These are phyloP conservation scores for Corythoichthys haematopterus DNA, from an alignment of 2,113 vertebrate genomes.

Conservation along the genomic window DNA sequence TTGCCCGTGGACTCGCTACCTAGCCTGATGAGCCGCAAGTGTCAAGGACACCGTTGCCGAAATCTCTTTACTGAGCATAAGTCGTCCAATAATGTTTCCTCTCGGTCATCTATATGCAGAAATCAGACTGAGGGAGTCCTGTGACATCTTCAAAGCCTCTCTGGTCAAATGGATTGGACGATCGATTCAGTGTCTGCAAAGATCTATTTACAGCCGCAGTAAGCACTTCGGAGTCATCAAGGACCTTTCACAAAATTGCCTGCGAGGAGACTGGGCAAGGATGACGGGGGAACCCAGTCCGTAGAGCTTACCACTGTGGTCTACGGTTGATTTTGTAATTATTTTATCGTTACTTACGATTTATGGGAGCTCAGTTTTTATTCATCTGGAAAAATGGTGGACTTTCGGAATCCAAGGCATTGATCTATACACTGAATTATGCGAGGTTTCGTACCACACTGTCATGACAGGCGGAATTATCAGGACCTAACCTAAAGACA, in stretches of 20 bases:
- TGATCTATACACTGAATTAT: conserved; percentile 5
- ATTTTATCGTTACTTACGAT: conserved; percentile 47
- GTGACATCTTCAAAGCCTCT: conserved; percentile 55
- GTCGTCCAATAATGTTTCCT: neutral
- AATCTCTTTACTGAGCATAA: conserved; percentile 1
- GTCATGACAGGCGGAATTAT: neutral
- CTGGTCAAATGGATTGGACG: conserved; percentile 56
- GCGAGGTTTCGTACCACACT: neutral
- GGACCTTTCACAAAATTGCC: conserved; percentile 69
- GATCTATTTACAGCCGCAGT: conserved; percentile 62
- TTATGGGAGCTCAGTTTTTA: conserved; percentile 50
- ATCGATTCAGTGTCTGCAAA: conserved; percentile 59
- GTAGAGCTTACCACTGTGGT: conserved; percentile 39
- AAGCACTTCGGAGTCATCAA: conserved; percentile 57
- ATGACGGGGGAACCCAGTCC: conserved; percentile 44
- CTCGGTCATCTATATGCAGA: conserved; percentile 15
- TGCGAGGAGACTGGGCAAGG: conserved; percentile 42
- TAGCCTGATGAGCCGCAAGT: neutral
- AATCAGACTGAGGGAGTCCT: conserved; percentile 9
- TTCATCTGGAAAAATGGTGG: conserved; percentile 46
- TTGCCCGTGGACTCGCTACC: conserved; percentile 1
- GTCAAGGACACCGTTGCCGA: conserved; percentile 3
- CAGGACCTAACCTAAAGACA: neutral
- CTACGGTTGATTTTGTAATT: neutral
- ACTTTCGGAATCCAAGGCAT: conserved; percentile 29